phyloP scores from a whole-genome alignment of 1,140 invertebrate genomes.

The Maconellicoccus hirsutus region DNA sequence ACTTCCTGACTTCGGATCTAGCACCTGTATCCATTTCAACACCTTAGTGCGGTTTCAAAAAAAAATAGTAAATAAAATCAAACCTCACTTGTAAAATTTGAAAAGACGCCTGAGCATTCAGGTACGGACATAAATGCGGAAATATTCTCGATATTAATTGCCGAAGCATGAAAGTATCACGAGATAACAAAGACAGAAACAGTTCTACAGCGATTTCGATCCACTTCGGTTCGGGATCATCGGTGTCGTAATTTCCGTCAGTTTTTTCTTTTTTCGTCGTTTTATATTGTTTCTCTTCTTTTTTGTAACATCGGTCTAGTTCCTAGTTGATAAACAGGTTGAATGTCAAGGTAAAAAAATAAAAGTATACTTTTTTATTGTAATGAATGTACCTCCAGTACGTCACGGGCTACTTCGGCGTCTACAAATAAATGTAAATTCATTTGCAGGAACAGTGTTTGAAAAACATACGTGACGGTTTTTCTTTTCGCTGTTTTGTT shows the following conservation, averaged over 20 bases:
- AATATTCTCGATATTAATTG: slow-evolving; percentile 36
- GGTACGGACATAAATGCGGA: slow-evolving; percentile 52
- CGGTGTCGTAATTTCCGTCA: neutral
- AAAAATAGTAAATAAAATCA: slow-evolving; percentile 14
- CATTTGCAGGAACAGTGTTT: slow-evolving; percentile 24
- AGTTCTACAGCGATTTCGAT: slow-evolving; percentile 25
- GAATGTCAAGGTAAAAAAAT: neutral
- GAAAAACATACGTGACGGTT: slow-evolving; percentile 25
- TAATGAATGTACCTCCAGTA: slow-evolving; percentile 16
- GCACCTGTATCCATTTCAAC: slow-evolving; percentile 34
- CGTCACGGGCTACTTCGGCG: slow-evolving; percentile 21
- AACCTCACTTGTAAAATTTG: slow-evolving; percentile 53
- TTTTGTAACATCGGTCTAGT: slow-evolving; percentile 25
- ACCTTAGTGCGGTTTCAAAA: slow-evolving; percentile 24
- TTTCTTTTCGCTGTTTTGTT: slow-evolving; percentile 23
- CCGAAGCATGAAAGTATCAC: slow-evolving; percentile 25
- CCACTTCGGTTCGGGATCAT: slow-evolving; percentile 24
- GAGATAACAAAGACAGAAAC: slow-evolving; percentile 25
- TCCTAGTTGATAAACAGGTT: no score
- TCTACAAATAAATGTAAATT: slow-evolving; percentile 26
- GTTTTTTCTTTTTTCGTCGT: neutral
- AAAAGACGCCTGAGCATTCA: slow-evolving; percentile 51
- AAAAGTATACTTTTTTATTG: neutral
- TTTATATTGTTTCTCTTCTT: neutral
- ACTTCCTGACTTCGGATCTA: slow-evolving; percentile 43